Evolutionary conservation across 2,888 invertebrate genomes (phyloP), one percentile per base, ranked within the genome.

Genomic region (Scaeva pyrastri): DNA sequence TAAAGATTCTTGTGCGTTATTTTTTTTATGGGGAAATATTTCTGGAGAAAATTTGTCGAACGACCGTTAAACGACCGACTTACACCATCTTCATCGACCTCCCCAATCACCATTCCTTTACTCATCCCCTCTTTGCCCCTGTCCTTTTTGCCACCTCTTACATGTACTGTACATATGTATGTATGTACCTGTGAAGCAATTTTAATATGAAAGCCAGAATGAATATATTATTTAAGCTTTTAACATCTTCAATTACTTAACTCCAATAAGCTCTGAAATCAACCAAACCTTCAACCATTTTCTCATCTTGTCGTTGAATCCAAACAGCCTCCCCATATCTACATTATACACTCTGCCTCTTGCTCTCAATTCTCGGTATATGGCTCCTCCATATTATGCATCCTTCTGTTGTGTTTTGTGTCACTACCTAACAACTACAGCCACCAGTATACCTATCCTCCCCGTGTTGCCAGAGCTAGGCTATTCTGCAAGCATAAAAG

Each of bases 181-280:
- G 31, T 31, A 31, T 31, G 31, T 14, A 71, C 66, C 79, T 88
- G 78, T 74, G 60, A 81, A 84, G 77, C 85, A 88, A 87, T 88
- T 87, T 87, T 83, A 87, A 88, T 87, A 80, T 75, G 60, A 86
- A 88, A 88, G 80, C 73, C 88, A 82, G 73, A 88, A 88, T 88
- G 78, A 82, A 88, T 88, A 83, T 88, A 88, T 88, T 88, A 88
- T 88, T 88, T 88, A 88, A 89, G 88, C 89, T 89, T 89, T 89
- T 88, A 89, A 88, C 88, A 88, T 89, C 88, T 88, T 89, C 89
- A 90, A 89, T 90, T 90, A 89, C 89, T 89, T 89, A 88, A 88
- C 82, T 89, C 88, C 88, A 88, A 87, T 88, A 89, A 89, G 89
- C 88, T 89, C 87, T 81, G 79, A 88, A 88, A 86, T 88, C 88